Evolutionary conservation across 1,140 invertebrate species (phyloP).

Genomic region (Pseudomyrmex concolor): DNA sequence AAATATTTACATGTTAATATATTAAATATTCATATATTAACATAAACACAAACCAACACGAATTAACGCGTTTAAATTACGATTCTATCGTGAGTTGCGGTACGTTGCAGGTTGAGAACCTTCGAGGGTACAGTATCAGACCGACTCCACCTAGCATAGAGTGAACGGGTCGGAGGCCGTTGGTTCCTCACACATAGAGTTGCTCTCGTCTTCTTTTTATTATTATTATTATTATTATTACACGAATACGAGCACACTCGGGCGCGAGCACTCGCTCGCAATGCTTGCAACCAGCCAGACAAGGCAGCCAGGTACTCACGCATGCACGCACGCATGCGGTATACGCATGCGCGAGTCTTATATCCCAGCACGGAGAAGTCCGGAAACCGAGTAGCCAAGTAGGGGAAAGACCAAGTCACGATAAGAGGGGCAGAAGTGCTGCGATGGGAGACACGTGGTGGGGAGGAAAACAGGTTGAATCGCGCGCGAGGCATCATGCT

Average conservation of each 20-base stretch:
- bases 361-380: slow-evolving; percentile 15
- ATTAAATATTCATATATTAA: not conserved
- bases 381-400: slow-evolving; percentile 20
- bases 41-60: too few species aligned
- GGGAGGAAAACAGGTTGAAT: slow-evolving; percentile 82
- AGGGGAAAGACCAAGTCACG: slow-evolving; percentile 57
- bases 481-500: slow-evolving; percentile 79
- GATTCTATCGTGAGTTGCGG: not conserved
- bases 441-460: slow-evolving; percentile 60
- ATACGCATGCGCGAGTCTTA: slow-evolving; percentile 63
- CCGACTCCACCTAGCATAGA: slow-evolving; percentile 84
- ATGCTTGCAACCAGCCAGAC: slow-evolving; percentile 44
- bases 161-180: slow-evolving; percentile 84
- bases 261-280: slow-evolving; percentile 54
- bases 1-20: not conserved
- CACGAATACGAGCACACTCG: slow-evolving; percentile 74
- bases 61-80: not conserved
- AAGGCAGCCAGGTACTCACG: slow-evolving; percentile 69
- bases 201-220: slow-evolving; percentile 77
- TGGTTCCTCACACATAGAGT: slow-evolving; percentile 83
- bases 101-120: slow-evolving; percentile 73
- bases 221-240: slow-evolving; percentile 79
- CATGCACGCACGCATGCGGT: slow-evolving; percentile 67
- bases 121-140: slow-evolving; percentile 81
- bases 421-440: slow-evolving; percentile 55